Base-by-base conservation (phyloP, 2,888 invertebrate genomes). In the Dyspetes luteomarginatus region DNA sequence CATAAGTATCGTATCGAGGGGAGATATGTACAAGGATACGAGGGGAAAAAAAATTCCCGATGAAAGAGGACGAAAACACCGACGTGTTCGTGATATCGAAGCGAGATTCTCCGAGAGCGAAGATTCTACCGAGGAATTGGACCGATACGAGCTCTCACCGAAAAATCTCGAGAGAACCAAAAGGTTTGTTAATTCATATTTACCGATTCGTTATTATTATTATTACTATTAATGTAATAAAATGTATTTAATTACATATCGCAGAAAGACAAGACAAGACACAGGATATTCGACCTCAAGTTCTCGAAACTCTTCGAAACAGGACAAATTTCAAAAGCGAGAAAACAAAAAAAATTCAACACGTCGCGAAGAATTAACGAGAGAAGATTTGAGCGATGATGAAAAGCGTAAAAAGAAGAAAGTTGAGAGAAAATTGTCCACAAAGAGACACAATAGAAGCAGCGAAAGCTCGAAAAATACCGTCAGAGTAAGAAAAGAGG, bases 251-350 rank as follows among this genome's bases (percentile, higher is more conserved):
- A 36, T 5, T 0, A 19, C 7, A 19, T 36, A 79, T 84, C 17
- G 68, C 74, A 93, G 93, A 78, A 93, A 91, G 87, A 87, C 88
- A 0, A 90, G 93, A 7, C 95, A 95, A 89, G 95, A 95, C 86
- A 95, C 95, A 0, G 95, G 95, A 9, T 95, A 95, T 86, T 95
- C 95, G 0, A 95, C 95, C 0, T 95, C 94, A 67, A 95, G 95
- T 89, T 95, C 95, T 0, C 94, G 94, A 85, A 93, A 93, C 80
- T 93, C 94, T 0, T 92, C 91, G 71, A 89, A 86, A 68, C 89
- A 84, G 36, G 86, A 86, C 5, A 87, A 85, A 71, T 84, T 82
- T 9, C 76, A 86, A 1, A 86, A 87, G 12, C 87, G 83, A 1
- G 87, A 88, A 30, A 87, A 81, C 50, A 90, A 83, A 55, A 84